A percentile compares a stretch with the other conserved stretches of the same genome.
phyloP scores from a whole-genome alignment of 2,113 vertebrate genomes.

The Cettia cetti region DNA sequence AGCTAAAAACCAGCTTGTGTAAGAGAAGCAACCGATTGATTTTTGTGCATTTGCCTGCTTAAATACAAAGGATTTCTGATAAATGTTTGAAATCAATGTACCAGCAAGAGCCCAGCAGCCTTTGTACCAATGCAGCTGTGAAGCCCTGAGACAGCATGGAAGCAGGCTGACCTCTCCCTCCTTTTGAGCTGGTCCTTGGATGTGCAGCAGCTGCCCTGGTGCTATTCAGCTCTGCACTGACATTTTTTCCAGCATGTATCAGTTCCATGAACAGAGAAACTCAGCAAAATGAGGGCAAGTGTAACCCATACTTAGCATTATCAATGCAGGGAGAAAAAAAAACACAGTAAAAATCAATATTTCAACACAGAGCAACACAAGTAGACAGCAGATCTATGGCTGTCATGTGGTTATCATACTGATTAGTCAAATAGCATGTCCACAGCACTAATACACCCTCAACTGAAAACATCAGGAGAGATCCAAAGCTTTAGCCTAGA shows the following conservation, averaged over 20 bases:
- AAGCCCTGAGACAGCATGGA: neutral
- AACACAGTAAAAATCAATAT: neutral
- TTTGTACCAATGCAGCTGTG: neutral
- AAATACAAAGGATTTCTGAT: neutral
- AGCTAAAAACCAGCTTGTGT: neutral
- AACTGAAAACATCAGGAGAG: neutral
- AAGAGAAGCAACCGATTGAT: neutral
- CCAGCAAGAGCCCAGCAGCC: neutral
- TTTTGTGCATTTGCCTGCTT: neutral
- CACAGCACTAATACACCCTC: neutral
- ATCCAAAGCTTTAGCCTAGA: neutral
- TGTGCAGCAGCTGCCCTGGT: neutral
- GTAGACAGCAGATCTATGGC: neutral
- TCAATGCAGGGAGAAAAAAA: neutral
- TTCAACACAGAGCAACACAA: neutral
- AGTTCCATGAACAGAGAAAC: neutral
- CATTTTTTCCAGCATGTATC: neutral
- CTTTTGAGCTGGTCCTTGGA: neutral
- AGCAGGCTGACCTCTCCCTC: neutral
- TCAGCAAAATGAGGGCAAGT: constrained; percentile 22
- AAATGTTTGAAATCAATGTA: neutral
- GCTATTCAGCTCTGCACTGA: neutral
- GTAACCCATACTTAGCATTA: neutral
- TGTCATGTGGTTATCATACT: neutral
- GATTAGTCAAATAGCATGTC: neutral